These are phyloP conservation scores for Aythya fuligula DNA, from an alignment of 2,797 vertebrate genomes.

Conservation along the genomic window DNA sequence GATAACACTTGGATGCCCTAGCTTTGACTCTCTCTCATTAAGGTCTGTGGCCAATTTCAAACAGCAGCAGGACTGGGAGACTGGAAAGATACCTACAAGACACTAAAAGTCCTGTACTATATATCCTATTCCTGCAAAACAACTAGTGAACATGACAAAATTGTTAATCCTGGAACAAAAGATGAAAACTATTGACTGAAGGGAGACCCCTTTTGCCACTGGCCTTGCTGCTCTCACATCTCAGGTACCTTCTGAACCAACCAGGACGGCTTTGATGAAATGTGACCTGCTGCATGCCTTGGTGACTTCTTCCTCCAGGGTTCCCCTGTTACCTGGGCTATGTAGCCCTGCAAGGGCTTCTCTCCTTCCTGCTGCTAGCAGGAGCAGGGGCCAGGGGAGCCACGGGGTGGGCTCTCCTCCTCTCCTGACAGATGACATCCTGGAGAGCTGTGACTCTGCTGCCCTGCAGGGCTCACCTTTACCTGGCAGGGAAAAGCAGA, in stretches of 20 bases:
- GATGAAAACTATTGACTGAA: not conserved
- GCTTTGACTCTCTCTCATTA: not conserved
- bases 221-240: not conserved
- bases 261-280: not conserved
- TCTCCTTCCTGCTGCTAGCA: not conserved
- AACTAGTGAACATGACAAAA: not conserved
- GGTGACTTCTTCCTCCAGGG: not conserved
- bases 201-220: not conserved
- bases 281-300: accelerated
- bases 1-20: not conserved
- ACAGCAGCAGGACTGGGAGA: not conserved
- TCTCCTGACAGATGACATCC: not conserved
- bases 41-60: not conserved
- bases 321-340: not conserved
- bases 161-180: not conserved
- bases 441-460: not conserved
- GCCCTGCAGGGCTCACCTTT: not conserved
- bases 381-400: not conserved
- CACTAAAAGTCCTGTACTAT: not conserved
- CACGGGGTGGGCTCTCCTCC: not conserved
- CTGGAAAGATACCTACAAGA: not conserved
- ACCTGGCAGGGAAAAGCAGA: not conserved
- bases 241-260: not conserved
- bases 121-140: not conserved
- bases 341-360: not conserved